Conservation (phyloP, 2,113 vertebrate genomes). For the Corythornis cristatus region DNA sequence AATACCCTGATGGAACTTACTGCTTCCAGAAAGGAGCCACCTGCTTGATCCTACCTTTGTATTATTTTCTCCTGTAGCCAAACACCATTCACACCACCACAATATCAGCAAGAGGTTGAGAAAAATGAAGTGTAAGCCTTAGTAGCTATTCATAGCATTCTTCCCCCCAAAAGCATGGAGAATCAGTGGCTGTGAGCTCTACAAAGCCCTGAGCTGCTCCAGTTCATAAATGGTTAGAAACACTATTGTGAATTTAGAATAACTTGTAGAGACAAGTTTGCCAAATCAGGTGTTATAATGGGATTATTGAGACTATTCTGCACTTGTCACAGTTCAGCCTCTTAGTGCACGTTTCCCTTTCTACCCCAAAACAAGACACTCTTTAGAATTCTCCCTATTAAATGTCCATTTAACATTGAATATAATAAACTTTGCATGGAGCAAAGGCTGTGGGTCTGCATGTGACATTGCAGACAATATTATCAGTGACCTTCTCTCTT, state of each 20-base stretch:
- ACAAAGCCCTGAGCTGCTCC: conserved; percentile 37
- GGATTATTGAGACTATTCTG: conserved; percentile 57
- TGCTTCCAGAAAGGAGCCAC: conserved; percentile 23
- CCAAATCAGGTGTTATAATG: conserved; percentile 64
- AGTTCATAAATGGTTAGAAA: conserved; percentile 15
- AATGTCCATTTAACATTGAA: conserved; percentile 11
- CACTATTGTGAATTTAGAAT: conserved; percentile 27
- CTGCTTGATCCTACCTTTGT: conserved; percentile 35
- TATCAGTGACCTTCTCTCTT: neutral
- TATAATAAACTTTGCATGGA: neutral
- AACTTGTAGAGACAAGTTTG: conserved; percentile 57
- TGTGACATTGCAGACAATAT: neutral
- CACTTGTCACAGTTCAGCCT: neutral
- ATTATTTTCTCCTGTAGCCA: neutral
- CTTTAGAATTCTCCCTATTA: conserved; percentile 36
- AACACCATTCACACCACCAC: neutral
- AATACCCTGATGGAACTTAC: neutral
- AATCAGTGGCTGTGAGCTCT: conserved; percentile 5
- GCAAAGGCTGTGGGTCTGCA: neutral
- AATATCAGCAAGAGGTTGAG: neutral
- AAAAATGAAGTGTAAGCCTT: neutral
- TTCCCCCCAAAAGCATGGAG: conserved; percentile 29
- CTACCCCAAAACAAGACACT: neutral
- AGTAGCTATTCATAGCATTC: conserved; percentile 24
- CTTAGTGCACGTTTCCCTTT: neutral